phyloP scores from a whole-genome alignment of 1,140 invertebrate genomes.

The Leguminivora glycinivorella region DNA sequence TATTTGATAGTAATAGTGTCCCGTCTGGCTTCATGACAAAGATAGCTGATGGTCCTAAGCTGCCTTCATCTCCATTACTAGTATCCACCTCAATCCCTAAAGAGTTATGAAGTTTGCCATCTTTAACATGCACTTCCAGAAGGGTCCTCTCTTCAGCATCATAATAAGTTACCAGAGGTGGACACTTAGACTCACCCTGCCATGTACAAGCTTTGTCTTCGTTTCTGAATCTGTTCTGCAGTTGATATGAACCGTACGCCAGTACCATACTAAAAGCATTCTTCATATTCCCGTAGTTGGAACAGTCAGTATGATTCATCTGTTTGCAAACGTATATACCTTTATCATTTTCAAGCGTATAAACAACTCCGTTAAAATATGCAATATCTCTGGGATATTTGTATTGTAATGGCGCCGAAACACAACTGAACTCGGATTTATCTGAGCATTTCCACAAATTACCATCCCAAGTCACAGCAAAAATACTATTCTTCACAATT shows the following conservation, averaged over 20 bases:
- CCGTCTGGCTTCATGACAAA: neutral
- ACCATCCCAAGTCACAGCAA: neutral
- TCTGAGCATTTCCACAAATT: neutral
- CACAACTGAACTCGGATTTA: neutral
- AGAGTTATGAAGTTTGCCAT: neutral
- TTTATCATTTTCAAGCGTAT: slow-evolving; percentile 10
- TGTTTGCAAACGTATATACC: neutral
- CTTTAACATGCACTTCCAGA: neutral
- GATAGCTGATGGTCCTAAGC: neutral
- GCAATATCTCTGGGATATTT: neutral
- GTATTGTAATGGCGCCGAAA: neutral
- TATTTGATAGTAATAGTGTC: neutral
- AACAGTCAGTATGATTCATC: neutral
- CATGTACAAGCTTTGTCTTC: neutral
- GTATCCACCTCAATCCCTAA: neutral
- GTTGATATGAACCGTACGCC: neutral
- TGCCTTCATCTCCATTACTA: neutral
- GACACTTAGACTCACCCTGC: neutral
- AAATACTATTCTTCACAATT: neutral
- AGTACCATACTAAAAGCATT: neutral
- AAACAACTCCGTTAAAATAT: neutral
- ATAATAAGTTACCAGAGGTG: neutral
- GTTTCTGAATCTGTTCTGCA: neutral
- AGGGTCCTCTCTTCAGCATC: neutral
- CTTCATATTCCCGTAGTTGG: neutral